phyloP scores from a whole-genome alignment of 2,113 vertebrate species.

The Synodontis membranacea region DNA sequence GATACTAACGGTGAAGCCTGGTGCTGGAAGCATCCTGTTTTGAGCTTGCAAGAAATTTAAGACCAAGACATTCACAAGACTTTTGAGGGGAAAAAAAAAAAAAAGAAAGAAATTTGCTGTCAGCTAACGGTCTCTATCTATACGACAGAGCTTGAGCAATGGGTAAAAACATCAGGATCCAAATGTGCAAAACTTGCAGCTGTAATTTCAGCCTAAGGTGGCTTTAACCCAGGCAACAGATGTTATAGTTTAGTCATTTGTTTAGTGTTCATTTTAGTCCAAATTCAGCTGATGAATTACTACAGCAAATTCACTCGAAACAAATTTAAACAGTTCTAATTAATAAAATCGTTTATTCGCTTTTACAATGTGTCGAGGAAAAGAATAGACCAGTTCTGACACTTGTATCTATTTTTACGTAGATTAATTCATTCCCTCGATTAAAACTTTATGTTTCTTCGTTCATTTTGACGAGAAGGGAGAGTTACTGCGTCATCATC shows the following conservation, averaged over 20 bases:
- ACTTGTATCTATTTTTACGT: background rate
- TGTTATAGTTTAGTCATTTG: background rate
- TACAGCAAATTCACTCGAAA: background rate
- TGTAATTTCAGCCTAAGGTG: background rate
- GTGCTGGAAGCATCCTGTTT: background rate
- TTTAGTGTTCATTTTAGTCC: background rate
- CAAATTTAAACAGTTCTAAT: background rate
- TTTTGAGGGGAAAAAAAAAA: background rate
- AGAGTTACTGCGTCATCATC: background rate
- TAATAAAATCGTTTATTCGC: background rate
- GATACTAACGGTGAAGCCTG: background rate
- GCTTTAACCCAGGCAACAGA: background rate
- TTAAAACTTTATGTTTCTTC: background rate
- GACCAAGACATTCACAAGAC: background rate
- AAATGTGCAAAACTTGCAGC: background rate
- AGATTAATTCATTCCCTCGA: too few relatives aligned
- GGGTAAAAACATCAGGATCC: background rate
- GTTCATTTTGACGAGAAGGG: background rate
- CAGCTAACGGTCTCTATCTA: background rate
- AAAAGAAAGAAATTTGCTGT: background rate
- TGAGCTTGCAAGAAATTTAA: background rate
- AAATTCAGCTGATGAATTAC: background rate
- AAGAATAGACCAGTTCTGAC: background rate
- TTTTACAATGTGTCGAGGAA: background rate
- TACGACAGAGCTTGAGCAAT: background rate